phyloP scores from a whole-genome alignment of 2,797 vertebrate genomes.

The Synanceia verrucosa region DNA sequence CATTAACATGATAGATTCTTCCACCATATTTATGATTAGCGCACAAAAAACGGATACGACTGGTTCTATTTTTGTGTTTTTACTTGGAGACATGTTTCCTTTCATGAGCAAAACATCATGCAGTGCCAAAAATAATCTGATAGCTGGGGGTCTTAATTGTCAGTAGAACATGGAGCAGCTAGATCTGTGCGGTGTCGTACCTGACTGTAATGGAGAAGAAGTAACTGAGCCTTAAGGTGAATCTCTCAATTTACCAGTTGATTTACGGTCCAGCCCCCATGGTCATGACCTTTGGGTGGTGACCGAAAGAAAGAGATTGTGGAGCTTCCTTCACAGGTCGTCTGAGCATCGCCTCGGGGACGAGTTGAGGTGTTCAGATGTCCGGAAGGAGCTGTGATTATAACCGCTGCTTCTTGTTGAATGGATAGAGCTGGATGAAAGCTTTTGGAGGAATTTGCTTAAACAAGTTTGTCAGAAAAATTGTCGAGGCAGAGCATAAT shows the following conservation, averaged over 20 bases:
- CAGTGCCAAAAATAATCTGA: neutral
- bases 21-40: neutral
- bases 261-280: slow-evolving; percentile 2
- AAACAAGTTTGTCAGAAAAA: neutral
- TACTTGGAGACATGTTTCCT: neutral
- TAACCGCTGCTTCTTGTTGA: neutral
- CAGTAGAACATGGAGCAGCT: neutral
- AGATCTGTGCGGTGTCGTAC: neutral
- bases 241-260: slow-evolving; percentile 10
- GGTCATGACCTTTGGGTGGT: slow-evolving; percentile 12
- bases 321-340: neutral
- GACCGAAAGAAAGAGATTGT: neutral
- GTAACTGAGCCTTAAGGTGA: slow-evolving; percentile 4
- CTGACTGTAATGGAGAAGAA: neutral
- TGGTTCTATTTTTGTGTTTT: too few species aligned
- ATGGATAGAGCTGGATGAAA: neutral
- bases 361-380: neutral
- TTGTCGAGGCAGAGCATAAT: neutral
- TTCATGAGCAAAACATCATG: neutral
- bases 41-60: neutral
- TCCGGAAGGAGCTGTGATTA: neutral
- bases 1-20: too few species aligned
- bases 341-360: neutral
- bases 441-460: neutral
- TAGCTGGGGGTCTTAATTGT: neutral